Percentiles rank a stretch among this genome's conserved stretches.
Conservation (phyloP, 2,113 vertebrate genomes). For the Patagioenas fasciata region DNA sequence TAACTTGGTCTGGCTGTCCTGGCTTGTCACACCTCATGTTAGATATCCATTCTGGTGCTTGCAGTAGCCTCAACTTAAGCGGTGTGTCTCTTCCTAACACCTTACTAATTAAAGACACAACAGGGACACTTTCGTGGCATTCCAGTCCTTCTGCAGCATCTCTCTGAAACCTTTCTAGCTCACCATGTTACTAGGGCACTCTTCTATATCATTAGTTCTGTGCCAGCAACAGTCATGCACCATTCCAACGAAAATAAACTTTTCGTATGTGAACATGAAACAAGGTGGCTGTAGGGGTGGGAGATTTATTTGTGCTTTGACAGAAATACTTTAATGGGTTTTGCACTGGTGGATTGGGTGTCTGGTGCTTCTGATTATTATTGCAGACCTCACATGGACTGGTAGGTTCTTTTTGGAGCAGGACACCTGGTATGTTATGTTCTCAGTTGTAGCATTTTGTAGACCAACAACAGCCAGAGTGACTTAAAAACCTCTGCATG, state of each 20-base stretch:
- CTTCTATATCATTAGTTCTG: neutral
- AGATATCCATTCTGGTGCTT: neutral
- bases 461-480: neutral
- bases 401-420: neutral
- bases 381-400: neutral
- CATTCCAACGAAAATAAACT: neutral
- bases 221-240: neutral
- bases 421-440: neutral
- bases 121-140: neutral
- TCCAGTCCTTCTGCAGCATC: neutral
- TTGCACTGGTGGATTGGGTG: neutral
- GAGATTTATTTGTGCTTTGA: neutral
- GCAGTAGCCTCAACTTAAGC: neutral
- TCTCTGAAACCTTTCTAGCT: neutral
- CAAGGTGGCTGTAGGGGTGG: neutral
- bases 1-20: neutral
- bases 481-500: neutral
- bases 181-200: neutral
- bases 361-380: neutral
- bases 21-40: neutral
- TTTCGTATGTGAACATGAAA: neutral
- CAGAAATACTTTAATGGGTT: neutral
- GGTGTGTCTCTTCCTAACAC: neutral
- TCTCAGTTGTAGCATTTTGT: neutral
- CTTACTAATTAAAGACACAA: neutral